Evolutionary conservation across 2,888 invertebrate genomes (phyloP), one percentile per base, ranked within the genome.

Genomic region (Dendrolimus houi): DNA sequence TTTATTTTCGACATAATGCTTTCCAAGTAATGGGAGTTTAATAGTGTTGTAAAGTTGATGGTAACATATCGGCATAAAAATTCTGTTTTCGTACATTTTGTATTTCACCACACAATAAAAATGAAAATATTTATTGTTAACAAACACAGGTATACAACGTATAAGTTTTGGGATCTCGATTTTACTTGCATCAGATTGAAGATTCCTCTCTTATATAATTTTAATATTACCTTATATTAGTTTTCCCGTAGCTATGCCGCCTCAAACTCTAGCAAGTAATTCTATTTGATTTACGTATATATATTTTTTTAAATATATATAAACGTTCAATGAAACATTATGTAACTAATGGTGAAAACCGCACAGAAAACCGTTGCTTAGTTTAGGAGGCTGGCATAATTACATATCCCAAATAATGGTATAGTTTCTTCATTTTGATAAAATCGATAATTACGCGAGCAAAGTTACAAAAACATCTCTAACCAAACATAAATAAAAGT

Each of bases 1-100:
- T 60, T 56, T 62, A 63, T 60, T 59, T 60, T 59, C 58, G 56
- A 57, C 61, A 58, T 61, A 61, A 64, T 61, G 61, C 41, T 41
- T 57, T 57, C 42, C 58, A 61, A 61, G 64, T 63, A 61, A 64
- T 61, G 62, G 63, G 60, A 60, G 12, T 54, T 10, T 41, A 9
- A 17, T 6, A 53, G 53, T 13, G 53, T 53, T 53, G 53, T 47
- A 12, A 47, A 47, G 12, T 3, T 2, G 10, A 9, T 9, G 12
- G 12, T 47, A 47, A 47, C 47, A 47, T 47, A 47, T 12, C 12
- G 9, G 9, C 8, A 47, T 47, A 10, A 47, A 10, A 0, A 47
- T 47, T 47, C 12, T 10, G 12, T 47, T 47, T 47, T 8, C 12
- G 12, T 2, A 47, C 6, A 29, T 29, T 47, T 47, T 47, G 8